Evolutionary conservation across 2,888 invertebrate genomes (phyloP).

Genomic region (Drosophila cracens): DNA sequence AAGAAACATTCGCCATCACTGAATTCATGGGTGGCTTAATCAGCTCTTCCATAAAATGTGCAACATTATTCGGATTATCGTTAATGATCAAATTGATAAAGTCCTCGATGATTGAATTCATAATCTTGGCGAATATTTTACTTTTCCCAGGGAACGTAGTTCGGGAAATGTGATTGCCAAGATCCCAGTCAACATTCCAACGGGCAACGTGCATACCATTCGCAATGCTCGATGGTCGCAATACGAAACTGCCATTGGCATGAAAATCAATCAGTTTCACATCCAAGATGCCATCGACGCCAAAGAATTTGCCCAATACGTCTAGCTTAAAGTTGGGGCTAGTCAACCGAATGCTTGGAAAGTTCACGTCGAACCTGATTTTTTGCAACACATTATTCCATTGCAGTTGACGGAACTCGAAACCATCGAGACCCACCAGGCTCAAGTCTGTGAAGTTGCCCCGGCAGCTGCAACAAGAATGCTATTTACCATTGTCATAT

Average conservation of each 20-base stretch:
- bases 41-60: conserved; percentile 59
- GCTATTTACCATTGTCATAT: background rate
- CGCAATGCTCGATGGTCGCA: conserved; percentile 60
- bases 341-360: conserved; percentile 62
- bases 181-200: conserved; percentile 67
- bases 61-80: conserved; percentile 69
- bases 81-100: conserved; percentile 66
- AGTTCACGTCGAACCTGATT: conserved; percentile 76
- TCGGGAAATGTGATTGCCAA: conserved; percentile 66
- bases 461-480: conserved; percentile 43
- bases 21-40: conserved; percentile 64
- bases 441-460: conserved; percentile 73
- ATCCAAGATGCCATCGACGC: conserved; percentile 64
- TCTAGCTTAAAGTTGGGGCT: conserved; percentile 72
- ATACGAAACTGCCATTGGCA: conserved; percentile 70
- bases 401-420: conserved; percentile 69
- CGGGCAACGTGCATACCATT: conserved; percentile 58
- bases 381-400: conserved; percentile 72
- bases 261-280: conserved; percentile 66
- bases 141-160: conserved; percentile 73
- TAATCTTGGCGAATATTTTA: conserved; percentile 48
- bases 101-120: conserved; percentile 73
- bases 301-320: conserved; percentile 47
- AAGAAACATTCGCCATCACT: conserved; percentile 57
- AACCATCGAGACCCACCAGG: conserved; percentile 75